These are phyloP conservation scores for Diabrotica undecimpunctata DNA, from an alignment of 1,140 invertebrate species.

Conservation along the genomic window DNA sequence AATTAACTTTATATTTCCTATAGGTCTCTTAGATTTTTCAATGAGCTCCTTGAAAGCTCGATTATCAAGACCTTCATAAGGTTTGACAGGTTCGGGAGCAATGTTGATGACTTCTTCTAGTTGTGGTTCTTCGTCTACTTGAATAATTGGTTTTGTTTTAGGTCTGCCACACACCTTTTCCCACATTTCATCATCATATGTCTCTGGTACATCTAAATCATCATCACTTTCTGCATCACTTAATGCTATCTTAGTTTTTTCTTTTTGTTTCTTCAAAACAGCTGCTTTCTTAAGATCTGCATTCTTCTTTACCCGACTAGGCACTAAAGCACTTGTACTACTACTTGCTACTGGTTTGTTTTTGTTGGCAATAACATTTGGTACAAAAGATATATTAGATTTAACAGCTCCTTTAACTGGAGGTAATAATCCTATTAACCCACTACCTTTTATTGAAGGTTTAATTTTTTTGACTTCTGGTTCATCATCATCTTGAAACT, in stretches of 20 bases:
- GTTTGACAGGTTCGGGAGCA: conserved; percentile 42
- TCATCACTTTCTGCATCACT: conserved; percentile 38
- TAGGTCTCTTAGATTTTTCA: conserved; percentile 31
- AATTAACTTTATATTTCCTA: conserved; percentile 48
- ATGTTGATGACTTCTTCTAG: conserved; percentile 29
- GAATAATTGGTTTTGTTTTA: conserved; percentile 24
- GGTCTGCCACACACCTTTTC: conserved; percentile 40
- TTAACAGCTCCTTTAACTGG: conserved; percentile 34
- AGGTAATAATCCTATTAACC: conserved; percentile 37
- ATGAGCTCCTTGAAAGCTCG: conserved; percentile 42
- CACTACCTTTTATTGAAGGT: conserved; percentile 30
- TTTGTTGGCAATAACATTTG: conserved; percentile 27
- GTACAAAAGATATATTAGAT: conserved; percentile 35
- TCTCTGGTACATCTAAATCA: conserved; percentile 39
- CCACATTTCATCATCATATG: conserved; percentile 45
- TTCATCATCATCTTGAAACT: conserved; percentile 35
- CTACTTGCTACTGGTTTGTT: conserved; percentile 21
- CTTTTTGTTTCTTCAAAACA: conserved; percentile 12
- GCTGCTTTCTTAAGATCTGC: conserved; percentile 19
- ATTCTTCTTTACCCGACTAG: conserved; percentile 18
- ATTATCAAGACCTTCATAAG: conserved; percentile 45
- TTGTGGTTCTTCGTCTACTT: conserved; percentile 17
- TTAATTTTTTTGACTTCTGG: conserved; percentile 29
- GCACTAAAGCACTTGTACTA: conserved; percentile 18
- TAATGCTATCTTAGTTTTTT: conserved; percentile 10